Evolutionary conservation across 2,888 invertebrate genomes (phyloP).

Genomic region (Lobophora halterata): DNA sequence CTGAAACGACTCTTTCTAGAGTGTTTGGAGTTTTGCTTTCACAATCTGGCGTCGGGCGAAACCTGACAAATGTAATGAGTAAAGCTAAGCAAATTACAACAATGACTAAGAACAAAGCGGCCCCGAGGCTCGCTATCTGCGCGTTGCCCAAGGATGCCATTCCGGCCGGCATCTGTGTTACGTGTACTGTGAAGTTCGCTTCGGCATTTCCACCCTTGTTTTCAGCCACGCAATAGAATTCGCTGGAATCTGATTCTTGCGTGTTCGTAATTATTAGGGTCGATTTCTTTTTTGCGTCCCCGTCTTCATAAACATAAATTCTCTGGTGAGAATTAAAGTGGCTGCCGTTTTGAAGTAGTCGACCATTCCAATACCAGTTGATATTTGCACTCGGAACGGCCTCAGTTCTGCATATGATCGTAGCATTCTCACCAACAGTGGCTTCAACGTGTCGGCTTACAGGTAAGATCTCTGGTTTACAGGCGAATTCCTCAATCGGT

Average conservation of each 20-base stretch:
- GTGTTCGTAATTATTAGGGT: constrained; percentile 89
- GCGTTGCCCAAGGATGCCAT: constrained; percentile 91
- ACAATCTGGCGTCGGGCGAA: constrained; percentile 86
- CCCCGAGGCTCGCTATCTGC: constrained; percentile 92
- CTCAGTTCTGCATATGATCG: constrained; percentile 89
- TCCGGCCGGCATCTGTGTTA: constrained; percentile 88
- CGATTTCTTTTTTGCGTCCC: constrained; percentile 88
- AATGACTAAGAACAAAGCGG: constrained; percentile 89
- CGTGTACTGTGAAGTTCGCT: constrained; percentile 93
- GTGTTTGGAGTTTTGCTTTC: constrained; percentile 89
- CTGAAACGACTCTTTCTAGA: constrained; percentile 86
- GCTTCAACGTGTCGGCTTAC: constrained; percentile 89
- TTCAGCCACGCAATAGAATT: constrained; percentile 94
- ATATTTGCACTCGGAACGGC: constrained; percentile 90
- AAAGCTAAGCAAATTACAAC: constrained; percentile 86
- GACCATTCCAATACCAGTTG: constrained; percentile 94
- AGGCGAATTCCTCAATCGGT: constrained; percentile 91
- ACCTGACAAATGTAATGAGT: constrained; percentile 86
- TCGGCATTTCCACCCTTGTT: constrained; percentile 93
- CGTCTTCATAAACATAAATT: constrained; percentile 88
- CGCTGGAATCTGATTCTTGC: constrained; percentile 90
- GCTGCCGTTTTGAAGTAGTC: constrained; percentile 87
- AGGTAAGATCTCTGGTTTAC: constrained; percentile 89
- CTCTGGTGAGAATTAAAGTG: constrained; percentile 89
- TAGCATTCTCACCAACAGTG: constrained; percentile 91